A percentile compares a stretch with the other conserved stretches of the same genome.
Conservation (phyloP, 2,797 vertebrate genomes). For the Sarcophilus harrisii region DNA sequence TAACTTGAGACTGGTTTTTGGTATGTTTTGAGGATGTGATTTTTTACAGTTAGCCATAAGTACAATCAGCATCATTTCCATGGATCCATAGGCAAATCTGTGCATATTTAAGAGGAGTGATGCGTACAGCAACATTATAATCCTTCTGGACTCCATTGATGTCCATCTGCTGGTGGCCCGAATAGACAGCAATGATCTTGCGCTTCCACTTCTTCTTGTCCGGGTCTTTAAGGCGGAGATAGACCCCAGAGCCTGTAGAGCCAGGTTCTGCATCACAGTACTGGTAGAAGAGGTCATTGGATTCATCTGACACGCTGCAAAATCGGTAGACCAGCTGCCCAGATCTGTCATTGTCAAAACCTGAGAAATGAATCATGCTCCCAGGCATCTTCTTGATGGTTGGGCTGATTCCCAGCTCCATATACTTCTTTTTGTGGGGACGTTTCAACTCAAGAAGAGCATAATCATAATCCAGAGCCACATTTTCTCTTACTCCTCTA, state of each 20-base stretch:
- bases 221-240: conserved; percentile 95
- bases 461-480: conserved; percentile 95
- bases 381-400: conserved; percentile 92
- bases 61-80: conserved; percentile 90
- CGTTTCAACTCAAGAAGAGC: conserved; percentile 96
- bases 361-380: conserved; percentile 96
- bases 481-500: conserved; percentile 86
- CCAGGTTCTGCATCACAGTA: conserved; percentile 96
- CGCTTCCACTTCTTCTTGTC: conserved; percentile 94
- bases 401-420: conserved; percentile 96
- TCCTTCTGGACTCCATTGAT: conserved; percentile 93
- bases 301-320: conserved; percentile 96
- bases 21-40: rapidly evolving
- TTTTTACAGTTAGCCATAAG: conserved; percentile 84
- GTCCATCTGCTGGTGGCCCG: conserved; percentile 96
- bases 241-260: conserved; percentile 95
- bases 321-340: conserved; percentile 96
- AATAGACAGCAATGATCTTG: conserved; percentile 95
- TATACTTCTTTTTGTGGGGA: conserved; percentile 91
- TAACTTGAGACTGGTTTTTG: conserved; percentile 17
- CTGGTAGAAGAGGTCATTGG: conserved; percentile 95
- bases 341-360: conserved; percentile 93
- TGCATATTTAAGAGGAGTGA: conserved; percentile 96
- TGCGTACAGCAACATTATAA: conserved; percentile 97
- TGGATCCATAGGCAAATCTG: conserved; percentile 98